A percentile compares a stretch with the other conserved stretches of the same genome.
phyloP scores from a whole-genome alignment of 2,113 vertebrate genomes.

The Fulica atra region DNA sequence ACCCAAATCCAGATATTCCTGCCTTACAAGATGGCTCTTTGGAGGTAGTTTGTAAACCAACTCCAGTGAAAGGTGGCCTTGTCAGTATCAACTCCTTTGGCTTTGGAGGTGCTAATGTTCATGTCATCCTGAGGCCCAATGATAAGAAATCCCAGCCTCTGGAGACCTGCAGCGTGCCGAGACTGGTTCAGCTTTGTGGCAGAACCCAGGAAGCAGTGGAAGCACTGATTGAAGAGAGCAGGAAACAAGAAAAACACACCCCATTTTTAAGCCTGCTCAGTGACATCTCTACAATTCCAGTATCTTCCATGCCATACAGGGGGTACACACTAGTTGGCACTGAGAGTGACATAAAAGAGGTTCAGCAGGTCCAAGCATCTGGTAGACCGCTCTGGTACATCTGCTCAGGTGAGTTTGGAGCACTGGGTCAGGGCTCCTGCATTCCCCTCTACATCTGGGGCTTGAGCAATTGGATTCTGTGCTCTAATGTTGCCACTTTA shows the following conservation, averaged over 20 bases:
- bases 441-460: neutral
- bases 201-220: conserved; percentile 85
- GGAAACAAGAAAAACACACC: conserved; percentile 59
- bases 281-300: conserved; percentile 76
- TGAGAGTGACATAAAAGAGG: conserved; percentile 72
- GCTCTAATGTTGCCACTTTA: neutral
- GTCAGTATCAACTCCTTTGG: conserved; percentile 93
- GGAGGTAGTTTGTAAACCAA: conserved; percentile 82
- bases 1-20: conserved; percentile 88
- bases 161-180: conserved; percentile 47
- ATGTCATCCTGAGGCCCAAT: conserved; percentile 87
- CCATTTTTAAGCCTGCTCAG: conserved; percentile 85
- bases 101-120: conserved; percentile 94
- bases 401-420: conserved; percentile 86
- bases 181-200: conserved; percentile 84
- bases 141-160: neutral
- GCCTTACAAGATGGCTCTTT: conserved; percentile 83
- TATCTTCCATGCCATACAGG: conserved; percentile 85
- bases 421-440: neutral
- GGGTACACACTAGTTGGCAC: conserved; percentile 85
- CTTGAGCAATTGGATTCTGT: neutral
- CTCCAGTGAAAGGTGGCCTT: conserved; percentile 84
- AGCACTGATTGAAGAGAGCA: conserved; percentile 78
- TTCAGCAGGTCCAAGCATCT: conserved; percentile 77
- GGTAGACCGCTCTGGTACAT: conserved; percentile 90